These are phyloP conservation scores for Parasteatoda tepidariorum DNA, from an alignment of 1,140 invertebrate species.

Conservation along the genomic window DNA sequence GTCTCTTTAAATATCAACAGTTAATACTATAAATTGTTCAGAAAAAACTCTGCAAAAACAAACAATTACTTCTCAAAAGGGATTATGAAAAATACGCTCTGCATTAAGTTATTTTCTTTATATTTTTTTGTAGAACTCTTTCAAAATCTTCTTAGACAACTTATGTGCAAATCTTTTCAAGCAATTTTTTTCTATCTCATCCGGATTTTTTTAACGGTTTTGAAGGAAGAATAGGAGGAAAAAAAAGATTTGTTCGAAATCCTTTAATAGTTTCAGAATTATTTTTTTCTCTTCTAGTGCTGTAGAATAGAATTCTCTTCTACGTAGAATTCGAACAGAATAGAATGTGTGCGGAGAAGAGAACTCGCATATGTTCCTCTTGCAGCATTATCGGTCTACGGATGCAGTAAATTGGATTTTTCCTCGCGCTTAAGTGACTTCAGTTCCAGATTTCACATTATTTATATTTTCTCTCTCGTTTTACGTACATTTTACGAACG, in stretches of 20 bases:
- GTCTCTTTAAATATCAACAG: too few relatives aligned
- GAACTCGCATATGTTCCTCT: constrained; percentile 36
- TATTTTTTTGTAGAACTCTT: not conserved
- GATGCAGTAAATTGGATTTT: constrained; percentile 58
- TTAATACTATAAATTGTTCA: too few relatives aligned
- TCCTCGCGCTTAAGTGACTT: constrained; percentile 51
- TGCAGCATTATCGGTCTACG: constrained; percentile 44
- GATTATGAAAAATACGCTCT: constrained; percentile 16
- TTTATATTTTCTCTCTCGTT: constrained; percentile 46
- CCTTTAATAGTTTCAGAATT: constrained; percentile 41
- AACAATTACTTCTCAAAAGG: constrained; percentile 30
- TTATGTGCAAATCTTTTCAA: constrained; percentile 11
- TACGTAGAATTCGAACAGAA: constrained; percentile 34
- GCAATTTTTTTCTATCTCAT: not conserved
- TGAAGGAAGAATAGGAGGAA: not conserved
- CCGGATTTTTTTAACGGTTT: not conserved
- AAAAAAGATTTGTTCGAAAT: constrained; percentile 21
- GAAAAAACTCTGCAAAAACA: constrained; percentile 3
- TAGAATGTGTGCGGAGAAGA: constrained; percentile 25
- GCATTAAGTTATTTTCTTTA: not conserved
- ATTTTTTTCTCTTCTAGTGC: not conserved
- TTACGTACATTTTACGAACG: not conserved
- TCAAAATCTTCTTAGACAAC: constrained; percentile 25
- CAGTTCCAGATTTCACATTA: constrained; percentile 51
- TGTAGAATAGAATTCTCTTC: constrained; percentile 15